These are phyloP conservation scores for Amiota communis DNA, from an alignment of 2,888 invertebrate genomes.

Conservation along the genomic window DNA sequence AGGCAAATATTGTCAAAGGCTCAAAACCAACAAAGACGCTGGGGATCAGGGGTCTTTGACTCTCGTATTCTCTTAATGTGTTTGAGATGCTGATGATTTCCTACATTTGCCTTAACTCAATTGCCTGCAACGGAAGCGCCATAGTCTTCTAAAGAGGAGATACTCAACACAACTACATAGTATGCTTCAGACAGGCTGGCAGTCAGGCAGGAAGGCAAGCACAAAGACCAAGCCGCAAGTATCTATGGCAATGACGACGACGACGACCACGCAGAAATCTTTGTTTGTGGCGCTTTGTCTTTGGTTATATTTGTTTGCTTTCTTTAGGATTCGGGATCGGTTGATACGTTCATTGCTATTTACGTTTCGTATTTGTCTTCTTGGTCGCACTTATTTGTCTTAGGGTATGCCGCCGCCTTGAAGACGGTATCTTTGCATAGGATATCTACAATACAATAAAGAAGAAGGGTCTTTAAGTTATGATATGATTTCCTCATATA, in stretches of 20 bases:
- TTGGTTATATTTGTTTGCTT: neutral
- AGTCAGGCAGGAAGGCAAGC: no score
- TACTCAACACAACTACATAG: neutral
- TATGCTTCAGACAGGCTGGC: neutral
- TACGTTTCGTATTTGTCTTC: constrained; percentile 4
- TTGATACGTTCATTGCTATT: neutral
- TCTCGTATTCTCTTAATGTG: neutral
- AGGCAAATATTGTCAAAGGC: constrained; percentile 24
- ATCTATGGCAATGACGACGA: neutral
- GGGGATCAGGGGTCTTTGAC: neutral
- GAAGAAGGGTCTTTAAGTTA: constrained; percentile 3
- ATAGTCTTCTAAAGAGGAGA: neutral
- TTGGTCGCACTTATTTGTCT: constrained; percentile 14
- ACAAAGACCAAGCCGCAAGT: no score
- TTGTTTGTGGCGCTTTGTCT: constrained; percentile 13
- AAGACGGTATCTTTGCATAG: neutral
- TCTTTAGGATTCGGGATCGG: no score
- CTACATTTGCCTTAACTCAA: constrained; percentile 10
- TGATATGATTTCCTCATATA: constrained; percentile 20
- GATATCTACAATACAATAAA: constrained; percentile 7
- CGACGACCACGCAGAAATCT: constrained; percentile 17
- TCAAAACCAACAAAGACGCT: neutral
- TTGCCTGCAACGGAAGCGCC: constrained; percentile 24
- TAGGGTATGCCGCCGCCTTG: neutral
- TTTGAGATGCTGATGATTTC: constrained; percentile 14